Evolutionary conservation across 2,888 invertebrate species (phyloP), one percentile per base, ranked within the genome.

Genomic region (Blastobasis lacticolella): DNA sequence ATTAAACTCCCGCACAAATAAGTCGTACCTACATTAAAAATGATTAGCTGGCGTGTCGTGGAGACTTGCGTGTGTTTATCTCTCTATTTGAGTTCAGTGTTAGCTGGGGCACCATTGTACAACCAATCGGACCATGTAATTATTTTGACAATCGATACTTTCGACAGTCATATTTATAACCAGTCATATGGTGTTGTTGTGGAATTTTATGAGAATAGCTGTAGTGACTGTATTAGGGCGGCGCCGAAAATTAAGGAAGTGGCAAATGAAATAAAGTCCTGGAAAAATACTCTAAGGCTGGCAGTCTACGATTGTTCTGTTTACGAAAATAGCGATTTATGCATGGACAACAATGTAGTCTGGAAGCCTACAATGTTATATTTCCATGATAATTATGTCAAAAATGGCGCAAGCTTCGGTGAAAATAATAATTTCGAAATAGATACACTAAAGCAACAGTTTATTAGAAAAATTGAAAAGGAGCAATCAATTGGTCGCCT

Each of bases 201-300:
- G 4, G 96, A 98, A 77, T 98, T 98, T 88, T 99, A 98, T 76
- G 97, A 96, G 77, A 95, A 95, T 66, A 99, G 96, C 92, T 99
- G 99, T 78, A 98, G 98, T 0, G 96, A 95, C 75, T 99, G 99
- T 73, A 92, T 94, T 62, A 87, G 94, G 37, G 99, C 97, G 80
- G 95, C 97, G 0, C 97, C 97, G 0, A 91, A 90, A 44, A 98
- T 94, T 90, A 98, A 96, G 76, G 82, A 89, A 10, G 79, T 98
- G 48, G 97, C 95, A 0, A 86, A 88, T 6, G 91, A 93, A 64
- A 76, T 93, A 48, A 67, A 78, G 48, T 73, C 86, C 38, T 97
- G 97, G 97, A 89, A 88, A 55, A 90, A 92, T 62, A 88, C 95
- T 0, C 79, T 97, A 9, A 88, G 88, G 52, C 78, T 97, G 38